These are phyloP conservation scores for Chaetodon trifasciatus DNA, from an alignment of 2,797 vertebrate species.

Conservation along the genomic window DNA sequence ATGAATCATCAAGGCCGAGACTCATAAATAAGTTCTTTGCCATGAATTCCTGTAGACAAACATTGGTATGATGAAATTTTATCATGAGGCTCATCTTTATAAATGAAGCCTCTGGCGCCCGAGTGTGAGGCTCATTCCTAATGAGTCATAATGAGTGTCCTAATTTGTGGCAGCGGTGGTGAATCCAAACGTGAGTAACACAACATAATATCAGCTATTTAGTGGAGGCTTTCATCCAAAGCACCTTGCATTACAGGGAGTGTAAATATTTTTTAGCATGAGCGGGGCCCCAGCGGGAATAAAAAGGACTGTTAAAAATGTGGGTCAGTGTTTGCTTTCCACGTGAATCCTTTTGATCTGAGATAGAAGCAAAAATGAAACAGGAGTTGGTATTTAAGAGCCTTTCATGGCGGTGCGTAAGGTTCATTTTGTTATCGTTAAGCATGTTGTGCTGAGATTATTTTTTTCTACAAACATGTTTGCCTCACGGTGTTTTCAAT, in stretches of 20 bases:
- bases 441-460: background rate
- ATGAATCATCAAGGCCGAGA: constrained; percentile 41
- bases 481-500: background rate
- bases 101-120: constrained; percentile 60
- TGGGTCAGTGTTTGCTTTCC: constrained; percentile 64
- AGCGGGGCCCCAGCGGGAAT: constrained; percentile 47
- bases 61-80: constrained; percentile 48
- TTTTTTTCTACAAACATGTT: constrained; percentile 4
- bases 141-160: constrained; percentile 72
- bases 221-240: constrained; percentile 61
- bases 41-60: constrained; percentile 54
- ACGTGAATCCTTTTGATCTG: constrained; percentile 50
- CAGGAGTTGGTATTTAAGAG: constrained; percentile 24
- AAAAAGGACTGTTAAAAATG: constrained; percentile 56
- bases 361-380: constrained; percentile 17
- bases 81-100: constrained; percentile 63
- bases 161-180: constrained; percentile 54
- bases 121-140: constrained; percentile 49
- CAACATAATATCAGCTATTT: constrained; percentile 60
- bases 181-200: constrained; percentile 59
- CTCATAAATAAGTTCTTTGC: constrained; percentile 52
- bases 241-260: constrained; percentile 39
- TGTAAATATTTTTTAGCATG: constrained; percentile 51
- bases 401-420: background rate
- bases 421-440: constrained; percentile 5